Base-by-base conservation (phyloP, 92 coral and sea anemone species). In the Epizoanthus ramosus region DNA sequence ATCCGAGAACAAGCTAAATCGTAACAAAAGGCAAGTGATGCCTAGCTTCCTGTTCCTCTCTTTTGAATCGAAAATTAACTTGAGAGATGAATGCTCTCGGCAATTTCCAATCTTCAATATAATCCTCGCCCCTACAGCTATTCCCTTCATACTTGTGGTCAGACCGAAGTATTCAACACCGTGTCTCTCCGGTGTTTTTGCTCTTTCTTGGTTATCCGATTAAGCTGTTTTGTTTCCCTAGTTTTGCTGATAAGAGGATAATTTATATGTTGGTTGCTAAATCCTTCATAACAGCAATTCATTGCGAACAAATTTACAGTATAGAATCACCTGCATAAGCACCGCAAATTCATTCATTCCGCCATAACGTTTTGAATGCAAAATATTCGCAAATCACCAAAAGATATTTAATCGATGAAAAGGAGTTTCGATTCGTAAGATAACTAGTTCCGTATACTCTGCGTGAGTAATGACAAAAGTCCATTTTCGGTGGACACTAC, bases 181-280 rank as follows among this genome's bases (percentile, higher is more conserved):
- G 1, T 13, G 14, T 50, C 13, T 50, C 54, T 9, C 3, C 43
- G 3, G 43, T 50, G 54, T 50, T 50, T 50, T 43, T 1, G 54
- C 54, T 50, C 54, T 50, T 10, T 13, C 14, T 50, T 50, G 54
- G 54, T 50, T 16, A 50, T 9, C 1, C 54, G 54, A 9, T 50
- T 50, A 50, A 50, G 14, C 54, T 50, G 24, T 59, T 21, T n/a
- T 59, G 71, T 31, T 67, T 67, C n/a, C 35, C 31, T 17, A 19
- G 45, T 33, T 67, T 67, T 37, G n/a, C 50, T 67, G 72, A 67
- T 67, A 43, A 67, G 39, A 33, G 39, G 72, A 67, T 67, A 67
- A 67, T 17, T 67, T 35, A 23, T 4, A 67, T n/a, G 24, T n/a
- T 33, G 72, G 47, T 43, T 8, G 33, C 43, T 67, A 43, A 67